These are phyloP conservation scores for Chelon auratus DNA, from an alignment of 2,797 vertebrate species.

Conservation along the genomic window DNA sequence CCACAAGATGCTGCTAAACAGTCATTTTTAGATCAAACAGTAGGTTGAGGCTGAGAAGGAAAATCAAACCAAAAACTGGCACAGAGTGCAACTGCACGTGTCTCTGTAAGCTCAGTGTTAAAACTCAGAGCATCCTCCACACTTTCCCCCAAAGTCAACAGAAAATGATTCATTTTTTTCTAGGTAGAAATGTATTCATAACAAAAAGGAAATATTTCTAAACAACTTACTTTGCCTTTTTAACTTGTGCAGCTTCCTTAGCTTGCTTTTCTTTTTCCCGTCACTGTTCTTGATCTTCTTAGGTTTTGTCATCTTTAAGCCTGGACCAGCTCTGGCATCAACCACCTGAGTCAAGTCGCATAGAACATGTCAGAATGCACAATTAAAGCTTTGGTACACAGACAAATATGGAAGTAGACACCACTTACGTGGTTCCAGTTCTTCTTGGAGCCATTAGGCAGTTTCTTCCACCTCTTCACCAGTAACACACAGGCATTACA, in stretches of 20 bases:
- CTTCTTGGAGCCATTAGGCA: conserved; percentile 88
- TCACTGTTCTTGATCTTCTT: conserved; percentile 87
- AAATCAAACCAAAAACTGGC: not conserved
- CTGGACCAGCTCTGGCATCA: conserved; percentile 88
- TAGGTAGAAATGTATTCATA: not conserved
- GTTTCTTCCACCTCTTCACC: conserved; percentile 89
- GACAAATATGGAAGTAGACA: not conserved
- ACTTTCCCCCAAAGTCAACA: not conserved
- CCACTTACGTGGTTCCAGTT: conserved; percentile 88
- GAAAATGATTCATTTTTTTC: not conserved
- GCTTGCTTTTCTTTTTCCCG: conserved; percentile 86
- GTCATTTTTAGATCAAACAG: conserved; percentile 3
- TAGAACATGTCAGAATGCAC: conserved; percentile 6
- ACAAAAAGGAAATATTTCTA: not conserved
- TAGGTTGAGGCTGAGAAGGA: not conserved
- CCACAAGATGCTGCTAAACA: conserved; percentile 54
- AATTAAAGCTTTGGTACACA: not conserved
- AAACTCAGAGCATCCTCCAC: not conserved
- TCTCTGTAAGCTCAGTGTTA: not conserved
- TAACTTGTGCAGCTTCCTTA: conserved; percentile 86
- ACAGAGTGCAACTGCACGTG: not conserved
- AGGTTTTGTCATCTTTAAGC: conserved; percentile 88
- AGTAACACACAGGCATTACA: conserved; percentile 89
- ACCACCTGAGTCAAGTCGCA: conserved; percentile 80
- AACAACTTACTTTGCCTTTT: conserved; percentile 86